Conservation (phyloP, 2,113 vertebrate genomes). For the Toxostoma redivivum region DNA sequence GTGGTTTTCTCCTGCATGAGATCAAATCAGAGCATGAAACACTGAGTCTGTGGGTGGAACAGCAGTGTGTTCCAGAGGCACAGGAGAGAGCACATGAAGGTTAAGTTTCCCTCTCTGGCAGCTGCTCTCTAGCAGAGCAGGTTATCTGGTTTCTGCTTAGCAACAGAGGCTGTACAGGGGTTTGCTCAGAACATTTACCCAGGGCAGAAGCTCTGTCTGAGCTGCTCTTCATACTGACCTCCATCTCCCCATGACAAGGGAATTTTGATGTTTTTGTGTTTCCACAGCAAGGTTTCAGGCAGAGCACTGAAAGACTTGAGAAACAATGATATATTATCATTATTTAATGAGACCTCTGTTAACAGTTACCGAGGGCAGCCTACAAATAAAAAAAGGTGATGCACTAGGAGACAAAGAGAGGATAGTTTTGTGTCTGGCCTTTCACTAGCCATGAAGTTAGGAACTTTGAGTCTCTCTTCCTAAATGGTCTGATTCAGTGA, state of each 20-base stretch:
- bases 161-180: background rate
- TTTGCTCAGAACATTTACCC: background rate
- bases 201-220: background rate
- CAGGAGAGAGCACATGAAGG: background rate
- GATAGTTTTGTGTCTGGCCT: background rate
- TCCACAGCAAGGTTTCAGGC: background rate
- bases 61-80: background rate
- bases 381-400: background rate
- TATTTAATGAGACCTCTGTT: background rate
- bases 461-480: background rate
- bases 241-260: background rate
- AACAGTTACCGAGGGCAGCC: background rate
- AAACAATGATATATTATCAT: background rate
- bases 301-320: background rate
- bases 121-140: background rate
- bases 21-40: background rate
- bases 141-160: constrained; percentile 32
- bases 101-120: constrained; percentile 3
- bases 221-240: background rate
- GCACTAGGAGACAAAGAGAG: background rate
- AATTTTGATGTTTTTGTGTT: background rate
- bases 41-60: background rate
- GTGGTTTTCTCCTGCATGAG: background rate
- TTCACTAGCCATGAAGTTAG: background rate
- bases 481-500: background rate